A percentile compares a stretch with the other conserved stretches of the same genome.
Conservation (phyloP, 2,888 invertebrate genomes). For the Pogonocherus hispidulus region DNA sequence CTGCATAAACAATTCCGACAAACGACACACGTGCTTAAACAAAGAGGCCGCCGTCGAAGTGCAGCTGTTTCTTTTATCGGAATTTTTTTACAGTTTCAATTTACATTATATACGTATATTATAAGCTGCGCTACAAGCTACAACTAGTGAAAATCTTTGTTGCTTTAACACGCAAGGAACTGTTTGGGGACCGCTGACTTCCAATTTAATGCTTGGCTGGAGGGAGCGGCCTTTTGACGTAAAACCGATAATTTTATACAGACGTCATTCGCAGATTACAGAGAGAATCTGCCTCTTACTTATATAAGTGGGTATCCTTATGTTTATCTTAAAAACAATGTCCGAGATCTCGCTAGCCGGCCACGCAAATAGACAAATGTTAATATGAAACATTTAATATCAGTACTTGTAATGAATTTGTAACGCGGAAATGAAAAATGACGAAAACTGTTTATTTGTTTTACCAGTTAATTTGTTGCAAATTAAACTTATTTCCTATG, state of each 20-base stretch:
- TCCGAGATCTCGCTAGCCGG: background rate
- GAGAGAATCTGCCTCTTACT: constrained; percentile 29
- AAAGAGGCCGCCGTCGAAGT: too few species aligned
- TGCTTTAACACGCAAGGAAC: too few species aligned
- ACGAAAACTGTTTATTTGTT: background rate
- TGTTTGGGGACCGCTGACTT: constrained; percentile 26
- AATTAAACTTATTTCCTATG: too few species aligned
- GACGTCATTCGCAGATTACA: constrained; percentile 50
- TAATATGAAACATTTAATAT: too few species aligned
- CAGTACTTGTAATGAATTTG: too few species aligned
- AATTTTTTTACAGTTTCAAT: too few species aligned
- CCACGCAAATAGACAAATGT: background rate
- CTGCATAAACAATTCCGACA: too few species aligned
- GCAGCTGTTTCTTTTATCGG: too few species aligned
- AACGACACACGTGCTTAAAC: too few species aligned
- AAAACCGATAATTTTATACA: constrained; percentile 55
- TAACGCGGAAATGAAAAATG: background rate
- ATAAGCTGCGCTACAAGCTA: too few species aligned
- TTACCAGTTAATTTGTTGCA: background rate
- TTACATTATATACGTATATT: too few species aligned
- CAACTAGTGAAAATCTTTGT: too few species aligned
- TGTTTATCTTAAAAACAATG: constrained; percentile 10
- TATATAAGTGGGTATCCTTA: constrained; percentile 16
- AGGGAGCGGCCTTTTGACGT: constrained; percentile 55
- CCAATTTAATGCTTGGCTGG: constrained; percentile 38